These are phyloP conservation scores for Asbolus verrucosus DNA, from an alignment of 1,140 invertebrate species.

Conservation along the genomic window DNA sequence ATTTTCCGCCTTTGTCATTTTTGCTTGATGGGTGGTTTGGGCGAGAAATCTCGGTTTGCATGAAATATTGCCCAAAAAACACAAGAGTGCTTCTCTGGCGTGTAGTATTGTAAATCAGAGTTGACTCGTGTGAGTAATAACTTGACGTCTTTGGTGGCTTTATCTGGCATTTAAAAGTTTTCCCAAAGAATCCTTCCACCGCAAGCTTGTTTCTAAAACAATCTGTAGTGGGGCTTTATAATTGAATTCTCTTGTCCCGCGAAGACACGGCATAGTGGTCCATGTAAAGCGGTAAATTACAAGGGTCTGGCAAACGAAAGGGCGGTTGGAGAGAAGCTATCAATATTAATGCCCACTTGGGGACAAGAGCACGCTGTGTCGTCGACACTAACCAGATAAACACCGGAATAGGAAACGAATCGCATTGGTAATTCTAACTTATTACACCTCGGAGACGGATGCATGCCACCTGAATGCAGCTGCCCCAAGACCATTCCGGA, in stretches of 20 bases:
- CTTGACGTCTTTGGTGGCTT: not conserved
- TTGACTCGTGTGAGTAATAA: not conserved
- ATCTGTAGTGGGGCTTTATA: slow-evolving; percentile 40
- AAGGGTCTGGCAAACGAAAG: slow-evolving; percentile 41
- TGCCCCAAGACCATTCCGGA: not conserved
- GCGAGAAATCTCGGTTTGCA: too few relatives aligned
- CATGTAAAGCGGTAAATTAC: slow-evolving; percentile 46
- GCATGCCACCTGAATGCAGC: slow-evolving; percentile 15
- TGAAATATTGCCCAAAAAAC: too few relatives aligned
- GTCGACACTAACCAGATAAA: slow-evolving; percentile 44
- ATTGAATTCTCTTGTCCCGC: slow-evolving; percentile 46
- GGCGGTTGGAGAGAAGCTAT: slow-evolving; percentile 35
- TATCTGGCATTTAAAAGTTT: not conserved
- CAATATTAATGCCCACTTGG: slow-evolving; percentile 44
- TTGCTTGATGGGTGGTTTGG: too few relatives aligned
- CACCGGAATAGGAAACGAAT: slow-evolving; percentile 41
- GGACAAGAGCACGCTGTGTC: slow-evolving; percentile 40
- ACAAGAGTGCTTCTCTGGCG: too few relatives aligned
- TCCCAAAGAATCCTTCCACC: slow-evolving; percentile 14
- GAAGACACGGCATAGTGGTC: slow-evolving; percentile 38
- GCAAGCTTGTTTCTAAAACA: slow-evolving; percentile 34
- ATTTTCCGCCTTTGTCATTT: too few relatives aligned
- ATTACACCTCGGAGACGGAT: slow-evolving; percentile 28
- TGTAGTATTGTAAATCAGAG: too few relatives aligned
- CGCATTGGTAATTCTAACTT: slow-evolving; percentile 29